Evolutionary conservation across 2,888 invertebrate genomes (phyloP).

Genomic region (Volucella bombylans): DNA sequence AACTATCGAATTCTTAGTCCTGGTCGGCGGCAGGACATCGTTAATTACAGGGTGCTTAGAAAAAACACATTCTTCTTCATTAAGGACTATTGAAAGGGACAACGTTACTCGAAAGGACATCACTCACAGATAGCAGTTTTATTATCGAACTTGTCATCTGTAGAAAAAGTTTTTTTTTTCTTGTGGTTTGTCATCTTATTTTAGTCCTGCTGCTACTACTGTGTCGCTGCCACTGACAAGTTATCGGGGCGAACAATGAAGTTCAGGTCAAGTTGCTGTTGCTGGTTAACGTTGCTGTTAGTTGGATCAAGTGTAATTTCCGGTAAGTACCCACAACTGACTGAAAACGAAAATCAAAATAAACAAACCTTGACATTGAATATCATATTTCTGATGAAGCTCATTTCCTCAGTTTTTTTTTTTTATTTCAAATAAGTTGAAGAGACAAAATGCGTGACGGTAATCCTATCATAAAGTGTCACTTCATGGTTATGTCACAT

Average conservation of each 20-base stretch:
- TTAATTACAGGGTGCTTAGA: constrained; percentile 52
- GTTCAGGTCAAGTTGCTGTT: constrained; percentile 76
- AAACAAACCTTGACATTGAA: background rate
- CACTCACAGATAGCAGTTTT: constrained; percentile 59
- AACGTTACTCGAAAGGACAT: constrained; percentile 59
- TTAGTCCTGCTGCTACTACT: constrained; percentile 28
- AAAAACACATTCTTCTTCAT: constrained; percentile 27
- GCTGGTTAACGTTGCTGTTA: constrained; percentile 79
- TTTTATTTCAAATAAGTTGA: constrained; percentile 1
- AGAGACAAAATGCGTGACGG: constrained; percentile 11
- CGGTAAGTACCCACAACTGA: constrained; percentile 76
- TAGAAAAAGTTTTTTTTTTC: constrained; percentile 52
- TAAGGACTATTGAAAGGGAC: constrained; percentile 18
- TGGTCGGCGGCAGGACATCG: constrained; percentile 20
- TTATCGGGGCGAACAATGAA: constrained; percentile 75
- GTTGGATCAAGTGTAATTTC: constrained; percentile 78
- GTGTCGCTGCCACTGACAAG: constrained; percentile 69
- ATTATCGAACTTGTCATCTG: constrained; percentile 43
- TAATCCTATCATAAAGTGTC: constrained; percentile 41
- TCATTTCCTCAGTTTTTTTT: constrained; percentile 24
- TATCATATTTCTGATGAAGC: constrained; percentile 32
- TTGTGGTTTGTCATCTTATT: constrained; percentile 12
- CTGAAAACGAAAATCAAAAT: constrained; percentile 5
- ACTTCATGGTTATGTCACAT: constrained; percentile 38
- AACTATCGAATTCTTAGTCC: constrained; percentile 17